Conservation (phyloP, 1,140 invertebrate genomes). For the Phocides pigmalion region DNA sequence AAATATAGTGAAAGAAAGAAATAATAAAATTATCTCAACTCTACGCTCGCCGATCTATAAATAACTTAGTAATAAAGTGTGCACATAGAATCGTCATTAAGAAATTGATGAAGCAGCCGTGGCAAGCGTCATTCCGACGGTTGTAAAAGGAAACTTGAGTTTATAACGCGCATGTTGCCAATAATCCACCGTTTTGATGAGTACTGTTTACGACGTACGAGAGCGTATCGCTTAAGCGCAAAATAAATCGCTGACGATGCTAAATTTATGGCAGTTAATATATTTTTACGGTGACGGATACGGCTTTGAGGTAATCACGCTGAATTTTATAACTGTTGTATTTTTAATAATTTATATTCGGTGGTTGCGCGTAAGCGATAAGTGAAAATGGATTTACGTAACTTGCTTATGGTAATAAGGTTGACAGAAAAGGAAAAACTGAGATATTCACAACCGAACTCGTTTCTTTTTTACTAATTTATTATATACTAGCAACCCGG, state of each 20-base stretch:
- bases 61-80: too few relatives aligned
- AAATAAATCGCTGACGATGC: conserved; percentile 70
- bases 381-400: too few relatives aligned
- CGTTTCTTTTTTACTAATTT: too few relatives aligned
- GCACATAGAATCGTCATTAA: neutral
- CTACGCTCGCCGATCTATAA: too few relatives aligned
- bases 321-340: conserved; percentile 40
- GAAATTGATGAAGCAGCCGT: conserved; percentile 1
- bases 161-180: conserved; percentile 51
- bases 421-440: too few relatives aligned
- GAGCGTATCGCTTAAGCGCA: conserved; percentile 62
- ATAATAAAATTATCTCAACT: too few relatives aligned
- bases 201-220: conserved; percentile 62
- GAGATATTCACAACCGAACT: too few relatives aligned
- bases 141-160: conserved; percentile 42
- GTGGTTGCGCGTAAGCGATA: too few relatives aligned
- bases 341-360: conserved; percentile 26
- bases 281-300: conserved; percentile 61
- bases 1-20: too few relatives aligned
- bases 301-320: conserved; percentile 48
- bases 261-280: conserved; percentile 71
- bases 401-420: too few relatives aligned
- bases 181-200: conserved; percentile 61
- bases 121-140: conserved; percentile 4
- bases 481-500: too few relatives aligned